Evolutionary conservation across 2,797 vertebrate genomes (phyloP), one percentile per base, ranked within the genome.

Genomic region (Kryptopterus vitreolus): DNA sequence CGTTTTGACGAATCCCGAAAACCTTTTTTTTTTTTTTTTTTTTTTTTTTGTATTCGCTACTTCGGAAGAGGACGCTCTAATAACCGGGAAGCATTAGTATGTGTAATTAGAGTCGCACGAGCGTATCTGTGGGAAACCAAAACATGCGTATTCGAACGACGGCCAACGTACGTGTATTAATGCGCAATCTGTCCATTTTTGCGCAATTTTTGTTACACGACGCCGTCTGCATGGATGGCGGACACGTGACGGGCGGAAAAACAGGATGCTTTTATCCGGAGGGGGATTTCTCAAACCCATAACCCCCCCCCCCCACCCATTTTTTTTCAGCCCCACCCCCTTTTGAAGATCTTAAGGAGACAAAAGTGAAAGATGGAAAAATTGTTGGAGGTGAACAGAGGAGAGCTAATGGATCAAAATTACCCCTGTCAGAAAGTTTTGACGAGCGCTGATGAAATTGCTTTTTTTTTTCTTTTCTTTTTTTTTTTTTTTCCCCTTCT

Each of bases 321-420:
- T 43, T 43, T 43, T 38, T 43, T 43, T 43, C 38, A 43, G 38
- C 38, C 38, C 38, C 38, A 9, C 38, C 38, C n/a, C 68, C 69
- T 63, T 59, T 68, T 43, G 20, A 65, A 75, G 71, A 88, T 92
- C 88, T 89, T 91, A 86, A 83, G 73, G 72, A 78, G 82, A 85
- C 79, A 77, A 88, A 92, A 89, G 90, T 89, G 89, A 89, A 91
- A 85, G 87, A 90, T 89, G 86, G 88, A 91, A 92, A 75, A 93
- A 93, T 90, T 92, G 91, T 90, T 89, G 82, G 80, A 89, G 90
- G 87, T 87, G 81, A 93, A 90, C 85, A 85, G 89, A 89, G 89
- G 87, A 90, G 88, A 93, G 90, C 91, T 93, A 94, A 94, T 94
- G 92, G 92, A 92, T 94, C 90, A 92, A 93, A 94, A 94, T 94